Conservation (phyloP, 2,888 invertebrate genomes). For the Automeris io region DNA sequence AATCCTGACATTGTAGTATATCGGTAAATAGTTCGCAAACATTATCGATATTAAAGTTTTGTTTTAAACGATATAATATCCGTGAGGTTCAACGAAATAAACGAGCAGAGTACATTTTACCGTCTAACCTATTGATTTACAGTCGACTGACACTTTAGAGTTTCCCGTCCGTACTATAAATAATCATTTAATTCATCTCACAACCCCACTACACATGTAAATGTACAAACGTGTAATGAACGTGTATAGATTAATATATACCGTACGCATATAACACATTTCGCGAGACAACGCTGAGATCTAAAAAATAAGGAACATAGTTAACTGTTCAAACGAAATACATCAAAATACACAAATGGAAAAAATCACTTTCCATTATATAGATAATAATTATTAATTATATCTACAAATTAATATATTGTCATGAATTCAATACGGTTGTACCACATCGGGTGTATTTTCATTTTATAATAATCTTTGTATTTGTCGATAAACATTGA, state of each 20-base stretch:
- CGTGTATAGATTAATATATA: conserved; percentile 7
- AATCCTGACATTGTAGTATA: too few species aligned
- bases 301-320: conserved; percentile 60
- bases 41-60: too few species aligned
- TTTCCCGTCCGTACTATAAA: neutral
- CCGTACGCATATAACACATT: conserved; percentile 6
- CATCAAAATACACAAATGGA: conserved; percentile 25
- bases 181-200: conserved; percentile 33
- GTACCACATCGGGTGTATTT: conserved; percentile 3
- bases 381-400: conserved; percentile 17
- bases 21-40: too few species aligned
- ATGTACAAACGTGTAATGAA: conserved; percentile 19
- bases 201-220: conserved; percentile 40
- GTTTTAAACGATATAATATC: too few species aligned
- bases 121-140: too few species aligned
- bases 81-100: too few species aligned
- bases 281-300: conserved; percentile 40
- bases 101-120: too few species aligned
- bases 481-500: neutral
- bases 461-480: neutral
- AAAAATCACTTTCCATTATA: conserved; percentile 18
- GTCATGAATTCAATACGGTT: conserved; percentile 56
- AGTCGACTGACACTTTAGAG: too few species aligned
- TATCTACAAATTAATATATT: conserved; percentile 55
- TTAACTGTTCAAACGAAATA: conserved; percentile 31